Evolutionary conservation across 2,888 invertebrate species (phyloP).

Genomic region (Pyrgus malvae): DNA sequence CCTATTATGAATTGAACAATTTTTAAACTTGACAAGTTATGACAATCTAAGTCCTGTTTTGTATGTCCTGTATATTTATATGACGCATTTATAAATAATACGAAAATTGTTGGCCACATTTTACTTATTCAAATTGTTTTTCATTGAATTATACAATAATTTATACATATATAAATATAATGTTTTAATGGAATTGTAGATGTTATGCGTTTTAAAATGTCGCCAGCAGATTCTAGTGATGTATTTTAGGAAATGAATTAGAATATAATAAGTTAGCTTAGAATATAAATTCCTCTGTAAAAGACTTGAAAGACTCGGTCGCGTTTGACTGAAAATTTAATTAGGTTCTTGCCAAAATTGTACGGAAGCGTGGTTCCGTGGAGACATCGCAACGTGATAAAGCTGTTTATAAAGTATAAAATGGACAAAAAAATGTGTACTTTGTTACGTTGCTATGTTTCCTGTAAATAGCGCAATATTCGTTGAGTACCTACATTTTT

Average conservation of each 20-base stretch:
- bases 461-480: constrained; percentile 19
- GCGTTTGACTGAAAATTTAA: constrained; percentile 54
- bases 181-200: not conserved
- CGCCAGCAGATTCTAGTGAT: constrained; percentile 3
- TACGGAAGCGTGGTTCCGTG: constrained; percentile 39
- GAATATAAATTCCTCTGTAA: constrained; percentile 21
- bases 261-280: constrained; percentile 4
- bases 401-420: constrained; percentile 34
- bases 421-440: constrained; percentile 26
- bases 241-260: constrained; percentile 20
- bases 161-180: not conserved
- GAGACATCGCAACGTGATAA: constrained; percentile 31
- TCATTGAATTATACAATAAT: not conserved
- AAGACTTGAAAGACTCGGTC: constrained; percentile 31
- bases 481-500: not conserved
- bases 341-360: constrained; percentile 71
- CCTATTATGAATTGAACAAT: not conserved
- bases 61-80: not conserved
- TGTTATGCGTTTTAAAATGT: constrained; percentile 3
- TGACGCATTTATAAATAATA: constrained; percentile 14
- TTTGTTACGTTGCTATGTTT: constrained; percentile 16
- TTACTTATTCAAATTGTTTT: not conserved
- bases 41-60: not conserved
- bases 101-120: constrained; percentile 4
- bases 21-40: not conserved